A percentile compares a stretch with the other conserved stretches of the same genome.
phyloP scores from a whole-genome alignment of 64 coral and sea anemone species.

The Montipora capricornis region DNA sequence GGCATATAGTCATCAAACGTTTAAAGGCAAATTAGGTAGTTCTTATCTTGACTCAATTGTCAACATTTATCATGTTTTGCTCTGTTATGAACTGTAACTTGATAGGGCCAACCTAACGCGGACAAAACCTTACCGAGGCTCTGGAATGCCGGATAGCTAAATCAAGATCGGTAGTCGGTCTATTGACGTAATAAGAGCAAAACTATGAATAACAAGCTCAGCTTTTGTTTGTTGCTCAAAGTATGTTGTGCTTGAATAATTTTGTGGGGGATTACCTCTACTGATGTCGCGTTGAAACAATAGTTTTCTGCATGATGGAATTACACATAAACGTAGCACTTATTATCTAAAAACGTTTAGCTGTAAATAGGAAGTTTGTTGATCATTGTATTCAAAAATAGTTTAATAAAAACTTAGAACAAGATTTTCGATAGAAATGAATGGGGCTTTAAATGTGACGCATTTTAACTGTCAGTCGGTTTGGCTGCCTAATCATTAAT shows the following conservation, averaged over 20 bases:
- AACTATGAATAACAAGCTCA: slow-evolving; percentile 10
- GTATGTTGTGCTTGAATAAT: slow-evolving; percentile 7
- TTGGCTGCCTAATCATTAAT: slow-evolving; percentile 15
- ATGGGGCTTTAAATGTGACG: not conserved
- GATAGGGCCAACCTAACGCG: not conserved
- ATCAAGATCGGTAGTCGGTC: slow-evolving; percentile 2
- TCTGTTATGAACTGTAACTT: not conserved
- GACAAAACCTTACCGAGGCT: not conserved
- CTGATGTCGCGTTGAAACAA: too few species aligned
- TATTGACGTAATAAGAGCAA: slow-evolving; percentile 7
- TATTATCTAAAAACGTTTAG: too few species aligned
- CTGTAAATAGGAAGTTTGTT: not conserved
- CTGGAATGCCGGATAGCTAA: not conserved
- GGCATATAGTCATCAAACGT: slow-evolving; percentile 12
- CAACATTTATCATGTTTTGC: slow-evolving; percentile 3
- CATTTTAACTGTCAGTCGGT: not conserved
- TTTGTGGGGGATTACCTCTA: not conserved
- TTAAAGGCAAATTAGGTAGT: slow-evolving; percentile 10
- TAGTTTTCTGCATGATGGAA: too few species aligned
- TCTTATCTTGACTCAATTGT: not conserved
- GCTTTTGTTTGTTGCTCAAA: slow-evolving; percentile 9
- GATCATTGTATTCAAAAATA: slow-evolving; percentile 1
- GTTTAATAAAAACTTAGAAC: too few species aligned
- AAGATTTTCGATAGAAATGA: not conserved
- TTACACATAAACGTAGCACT: too few species aligned